A percentile compares a stretch with the other conserved stretches of the same genome.
Evolutionary conservation across 2,797 vertebrate species (phyloP).

Genomic region (Mycteria americana): DNA sequence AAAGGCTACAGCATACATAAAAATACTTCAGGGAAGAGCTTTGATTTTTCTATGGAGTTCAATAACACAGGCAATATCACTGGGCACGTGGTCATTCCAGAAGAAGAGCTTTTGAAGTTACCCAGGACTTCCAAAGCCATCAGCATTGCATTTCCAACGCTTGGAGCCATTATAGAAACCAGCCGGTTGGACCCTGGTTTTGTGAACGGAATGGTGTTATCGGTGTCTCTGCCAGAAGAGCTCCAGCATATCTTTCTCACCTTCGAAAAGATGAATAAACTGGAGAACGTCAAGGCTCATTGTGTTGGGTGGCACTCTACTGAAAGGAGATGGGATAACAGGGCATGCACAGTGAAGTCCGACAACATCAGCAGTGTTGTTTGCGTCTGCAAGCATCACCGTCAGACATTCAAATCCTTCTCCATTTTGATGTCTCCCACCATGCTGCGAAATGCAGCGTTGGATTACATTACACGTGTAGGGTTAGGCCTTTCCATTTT

Average conservation of each 20-base stretch:
- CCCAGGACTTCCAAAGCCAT: slow-evolving; percentile 37
- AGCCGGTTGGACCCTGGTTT: neutral
- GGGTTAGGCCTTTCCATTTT: slow-evolving; percentile 72
- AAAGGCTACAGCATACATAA: slow-evolving; percentile 55
- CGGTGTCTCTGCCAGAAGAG: slow-evolving; percentile 50
- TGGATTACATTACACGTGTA: slow-evolving; percentile 56
- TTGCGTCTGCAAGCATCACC: slow-evolving; percentile 62
- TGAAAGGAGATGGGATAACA: slow-evolving; percentile 52
- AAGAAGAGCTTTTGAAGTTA: slow-evolving; percentile 42
- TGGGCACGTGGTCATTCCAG: slow-evolving; percentile 51
- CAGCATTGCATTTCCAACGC: slow-evolving; percentile 55
- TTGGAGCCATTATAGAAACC: slow-evolving; percentile 62
- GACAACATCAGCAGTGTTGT: neutral
- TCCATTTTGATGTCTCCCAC: slow-evolving; percentile 72
- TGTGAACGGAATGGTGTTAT: slow-evolving; percentile 66
- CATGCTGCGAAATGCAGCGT: neutral
- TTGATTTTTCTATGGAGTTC: slow-evolving; percentile 47
- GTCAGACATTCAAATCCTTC: slow-evolving; percentile 45
- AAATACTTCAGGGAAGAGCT: slow-evolving; percentile 19
- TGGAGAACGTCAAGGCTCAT: neutral
- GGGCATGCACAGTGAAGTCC: neutral
- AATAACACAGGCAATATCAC: neutral
- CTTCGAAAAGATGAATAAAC: slow-evolving; percentile 67
- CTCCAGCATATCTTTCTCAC: slow-evolving; percentile 33
- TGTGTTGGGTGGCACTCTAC: slow-evolving; percentile 71